Conservation (phyloP, 2,113 vertebrate genomes). For the Rhea americana region DNA sequence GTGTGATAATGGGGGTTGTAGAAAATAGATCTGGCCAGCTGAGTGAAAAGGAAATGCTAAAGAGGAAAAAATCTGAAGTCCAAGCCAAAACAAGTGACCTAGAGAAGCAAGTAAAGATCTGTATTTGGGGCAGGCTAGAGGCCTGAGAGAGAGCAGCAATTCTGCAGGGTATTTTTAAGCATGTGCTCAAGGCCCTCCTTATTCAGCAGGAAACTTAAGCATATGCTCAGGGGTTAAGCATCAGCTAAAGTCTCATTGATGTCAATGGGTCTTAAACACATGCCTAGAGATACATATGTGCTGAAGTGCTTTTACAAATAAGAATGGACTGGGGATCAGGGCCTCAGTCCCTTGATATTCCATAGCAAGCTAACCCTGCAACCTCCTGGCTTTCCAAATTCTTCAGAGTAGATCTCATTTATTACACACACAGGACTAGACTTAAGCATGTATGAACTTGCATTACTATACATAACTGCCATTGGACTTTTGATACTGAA, state of each 20-base stretch:
- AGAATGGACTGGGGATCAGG: slow-evolving; percentile 65
- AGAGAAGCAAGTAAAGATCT: slow-evolving; percentile 32
- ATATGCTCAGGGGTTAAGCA: slow-evolving; percentile 69
- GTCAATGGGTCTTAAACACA: slow-evolving; percentile 70
- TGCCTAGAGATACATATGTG: slow-evolving; percentile 67
- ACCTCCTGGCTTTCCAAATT: slow-evolving; percentile 69
- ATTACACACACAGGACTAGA: slow-evolving; percentile 55
- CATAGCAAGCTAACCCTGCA: slow-evolving; percentile 63
- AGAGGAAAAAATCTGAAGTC: slow-evolving; percentile 52
- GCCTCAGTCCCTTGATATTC: slow-evolving; percentile 60
- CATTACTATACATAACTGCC: slow-evolving; percentile 34
- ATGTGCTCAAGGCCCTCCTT: slow-evolving; percentile 55
- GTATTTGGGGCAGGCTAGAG: slow-evolving; percentile 3
- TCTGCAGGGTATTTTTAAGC: slow-evolving; percentile 69
- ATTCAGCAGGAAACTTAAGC: slow-evolving; percentile 62
- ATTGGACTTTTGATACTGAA: slow-evolving; percentile 23
- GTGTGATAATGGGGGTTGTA: slow-evolving; percentile 66
- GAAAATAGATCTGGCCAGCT: slow-evolving; percentile 63
- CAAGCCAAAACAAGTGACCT: slow-evolving; percentile 58
- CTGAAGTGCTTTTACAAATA: slow-evolving; percentile 69
- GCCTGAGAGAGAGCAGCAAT: slow-evolving; percentile 47
- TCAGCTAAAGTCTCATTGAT: slow-evolving; percentile 68
- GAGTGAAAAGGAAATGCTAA: slow-evolving; percentile 66
- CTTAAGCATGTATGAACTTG: slow-evolving; percentile 40
- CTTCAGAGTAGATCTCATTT: slow-evolving; percentile 67